These are phyloP conservation scores for Biston betularia DNA, from an alignment of 2,888 invertebrate genomes.

Conservation along the genomic window DNA sequence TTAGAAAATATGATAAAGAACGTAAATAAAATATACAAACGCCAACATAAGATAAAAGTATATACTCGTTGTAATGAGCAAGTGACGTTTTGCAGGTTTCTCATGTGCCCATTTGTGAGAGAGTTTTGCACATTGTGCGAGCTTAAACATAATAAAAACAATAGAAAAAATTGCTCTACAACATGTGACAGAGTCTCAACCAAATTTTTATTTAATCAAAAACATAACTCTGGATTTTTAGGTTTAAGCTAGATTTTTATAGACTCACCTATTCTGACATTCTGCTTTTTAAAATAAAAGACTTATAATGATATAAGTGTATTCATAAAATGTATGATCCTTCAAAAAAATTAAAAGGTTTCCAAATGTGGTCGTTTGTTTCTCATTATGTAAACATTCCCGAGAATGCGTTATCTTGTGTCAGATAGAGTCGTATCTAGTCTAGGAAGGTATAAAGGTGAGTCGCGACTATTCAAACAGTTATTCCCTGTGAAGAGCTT, in stretches of 20 bases:
- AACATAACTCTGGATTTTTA: conserved; percentile 27
- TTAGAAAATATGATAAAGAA: conserved; percentile 25
- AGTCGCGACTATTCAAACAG: conserved; percentile 67
- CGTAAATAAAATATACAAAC: conserved; percentile 9
- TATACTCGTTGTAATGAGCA: conserved; percentile 60
- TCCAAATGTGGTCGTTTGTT: conserved; percentile 63
- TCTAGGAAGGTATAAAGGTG: conserved; percentile 66
- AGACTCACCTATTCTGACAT: no score
- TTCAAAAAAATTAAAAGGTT: conserved; percentile 63
- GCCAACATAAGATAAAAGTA: conserved; percentile 54
- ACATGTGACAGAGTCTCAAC: conserved; percentile 56
- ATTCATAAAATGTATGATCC: conserved; percentile 18
- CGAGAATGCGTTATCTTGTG: conserved; percentile 71
- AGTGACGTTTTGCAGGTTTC: conserved; percentile 60
- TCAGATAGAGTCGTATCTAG: conserved; percentile 71
- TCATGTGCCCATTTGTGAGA: conserved; percentile 62
- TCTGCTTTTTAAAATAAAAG: no score
- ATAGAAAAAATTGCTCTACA: conserved; percentile 46
- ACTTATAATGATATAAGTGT: no score
- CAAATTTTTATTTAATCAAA: conserved; percentile 45
- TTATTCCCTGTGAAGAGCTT: conserved; percentile 62
- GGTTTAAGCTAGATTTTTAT: background rate
- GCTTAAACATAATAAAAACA: conserved; percentile 43
- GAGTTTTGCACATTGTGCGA: conserved; percentile 67
- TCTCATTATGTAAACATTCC: conserved; percentile 83